Percentiles rank a stretch among this genome's conserved stretches.
These are phyloP conservation scores for Scaptomyza montana DNA, from an alignment of 1,140 invertebrate species.

Conservation along the genomic window DNA sequence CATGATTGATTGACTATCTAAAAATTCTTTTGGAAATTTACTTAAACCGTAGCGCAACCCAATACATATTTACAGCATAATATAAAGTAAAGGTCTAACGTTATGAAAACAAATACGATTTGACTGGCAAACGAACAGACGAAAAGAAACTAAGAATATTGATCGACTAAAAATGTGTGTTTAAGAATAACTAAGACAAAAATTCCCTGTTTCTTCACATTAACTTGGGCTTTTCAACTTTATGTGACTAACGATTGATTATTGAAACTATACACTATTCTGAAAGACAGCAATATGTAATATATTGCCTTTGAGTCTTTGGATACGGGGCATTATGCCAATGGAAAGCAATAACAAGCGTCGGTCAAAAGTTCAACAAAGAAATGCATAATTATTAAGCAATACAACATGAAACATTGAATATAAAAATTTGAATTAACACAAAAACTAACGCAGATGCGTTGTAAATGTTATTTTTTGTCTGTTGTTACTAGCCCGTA, in stretches of 20 bases:
- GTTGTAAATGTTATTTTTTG: conserved; percentile 59
- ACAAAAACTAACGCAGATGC: conserved; percentile 27
- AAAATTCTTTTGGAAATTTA: not conserved
- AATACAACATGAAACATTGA: conserved; percentile 13
- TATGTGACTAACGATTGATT: no score
- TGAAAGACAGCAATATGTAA: no score
- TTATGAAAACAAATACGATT: no score
- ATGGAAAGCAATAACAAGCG: conserved; percentile 46
- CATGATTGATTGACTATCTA: conserved; percentile 22
- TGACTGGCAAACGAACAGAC: no score
- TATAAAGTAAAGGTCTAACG: no score
- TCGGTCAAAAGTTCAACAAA: conserved; percentile 39
- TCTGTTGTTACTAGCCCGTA: conserved; percentile 60
- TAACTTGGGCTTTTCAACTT: no score
- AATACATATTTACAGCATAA: no score
- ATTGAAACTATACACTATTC: no score
- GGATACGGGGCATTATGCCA: conserved; percentile 38
- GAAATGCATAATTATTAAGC: conserved; percentile 30
- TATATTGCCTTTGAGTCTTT: not conserved
- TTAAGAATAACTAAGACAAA: no score
- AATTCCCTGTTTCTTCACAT: no score
- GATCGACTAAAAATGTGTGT: no score
- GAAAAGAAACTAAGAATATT: not conserved
- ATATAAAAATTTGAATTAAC: conserved; percentile 20
- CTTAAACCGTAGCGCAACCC: no score